Evolutionary conservation across 2,113 vertebrate species (phyloP).

Genomic region (Protobothrops flavoviridis): DNA sequence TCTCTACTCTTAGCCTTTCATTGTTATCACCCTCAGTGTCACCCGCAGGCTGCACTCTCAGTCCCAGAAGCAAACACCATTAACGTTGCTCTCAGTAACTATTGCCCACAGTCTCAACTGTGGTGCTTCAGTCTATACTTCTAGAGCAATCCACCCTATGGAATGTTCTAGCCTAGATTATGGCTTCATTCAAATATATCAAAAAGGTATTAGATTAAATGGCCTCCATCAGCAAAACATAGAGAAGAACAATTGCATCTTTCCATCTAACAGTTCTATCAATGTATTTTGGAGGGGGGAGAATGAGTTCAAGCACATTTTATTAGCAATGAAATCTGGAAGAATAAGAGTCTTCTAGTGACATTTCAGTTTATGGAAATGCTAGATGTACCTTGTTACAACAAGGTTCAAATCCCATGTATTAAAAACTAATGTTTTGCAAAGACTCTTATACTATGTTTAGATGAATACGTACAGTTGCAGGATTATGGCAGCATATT

Average conservation of each 20-base stretch:
- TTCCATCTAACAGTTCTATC: not conserved
- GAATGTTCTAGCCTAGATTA: not conserved
- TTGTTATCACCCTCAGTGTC: not conserved
- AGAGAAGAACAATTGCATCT: not conserved
- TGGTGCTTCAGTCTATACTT: not conserved
- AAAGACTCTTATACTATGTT: not conserved
- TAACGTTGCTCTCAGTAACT: not conserved
- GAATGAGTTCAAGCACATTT: too few species aligned
- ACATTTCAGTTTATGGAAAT: not conserved
- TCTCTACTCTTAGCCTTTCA: not conserved
- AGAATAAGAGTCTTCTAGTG: not conserved
- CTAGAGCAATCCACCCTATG: too few species aligned
- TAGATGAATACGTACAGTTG: not conserved
- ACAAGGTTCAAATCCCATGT: not conserved
- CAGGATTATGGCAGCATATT: not conserved
- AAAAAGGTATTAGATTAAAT: not conserved
- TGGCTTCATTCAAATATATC: not conserved
- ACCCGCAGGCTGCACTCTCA: not conserved
- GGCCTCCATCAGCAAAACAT: not conserved
- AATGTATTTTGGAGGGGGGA: not conserved
- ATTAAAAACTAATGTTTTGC: not conserved
- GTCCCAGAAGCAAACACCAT: not conserved
- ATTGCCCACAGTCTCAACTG: not conserved
- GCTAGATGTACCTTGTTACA: not conserved
- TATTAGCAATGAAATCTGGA: not conserved